Evolutionary conservation across 2,888 invertebrate genomes (phyloP).

Genomic region (Apamea anceps): DNA sequence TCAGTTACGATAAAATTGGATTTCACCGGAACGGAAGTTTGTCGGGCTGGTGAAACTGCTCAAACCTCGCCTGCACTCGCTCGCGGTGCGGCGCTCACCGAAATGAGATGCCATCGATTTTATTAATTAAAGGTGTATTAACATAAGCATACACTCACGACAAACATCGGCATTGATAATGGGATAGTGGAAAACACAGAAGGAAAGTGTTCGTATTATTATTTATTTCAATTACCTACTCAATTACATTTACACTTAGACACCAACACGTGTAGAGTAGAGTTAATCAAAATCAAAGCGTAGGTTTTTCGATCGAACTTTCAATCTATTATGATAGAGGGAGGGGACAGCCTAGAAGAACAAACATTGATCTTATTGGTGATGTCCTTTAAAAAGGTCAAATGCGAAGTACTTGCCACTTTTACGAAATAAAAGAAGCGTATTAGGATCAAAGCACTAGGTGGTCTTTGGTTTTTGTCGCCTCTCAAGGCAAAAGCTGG

Average conservation of each 20-base stretch:
- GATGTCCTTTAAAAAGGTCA: background rate
- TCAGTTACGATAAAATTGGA: slow-evolving; percentile 71
- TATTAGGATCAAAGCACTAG: background rate
- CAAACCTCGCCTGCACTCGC: slow-evolving; percentile 42
- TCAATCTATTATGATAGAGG: background rate
- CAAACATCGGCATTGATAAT: slow-evolving; percentile 1
- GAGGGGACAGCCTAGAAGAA: background rate
- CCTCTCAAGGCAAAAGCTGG: background rate
- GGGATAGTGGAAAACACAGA: background rate
- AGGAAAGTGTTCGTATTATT: background rate
- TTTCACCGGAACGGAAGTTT: slow-evolving; percentile 74
- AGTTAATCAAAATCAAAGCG: slow-evolving; percentile 4
- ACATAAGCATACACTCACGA: slow-evolving; percentile 11
- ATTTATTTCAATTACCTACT: background rate
- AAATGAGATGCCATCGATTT: slow-evolving; percentile 55
- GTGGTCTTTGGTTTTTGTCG: background rate
- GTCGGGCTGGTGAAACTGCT: slow-evolving; percentile 57
- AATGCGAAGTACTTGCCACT: background rate
- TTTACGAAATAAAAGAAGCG: background rate
- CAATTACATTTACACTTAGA: background rate
- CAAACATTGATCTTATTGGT: background rate
- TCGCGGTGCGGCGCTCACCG: slow-evolving; percentile 13
- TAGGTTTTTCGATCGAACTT: background rate
- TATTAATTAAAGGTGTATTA: slow-evolving; percentile 42
- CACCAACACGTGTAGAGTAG: background rate